Percentiles rank a stretch among this genome's conserved stretches.
Evolutionary conservation across 1,140 invertebrate genomes (phyloP).

Genomic region (Drosophila leontia): DNA sequence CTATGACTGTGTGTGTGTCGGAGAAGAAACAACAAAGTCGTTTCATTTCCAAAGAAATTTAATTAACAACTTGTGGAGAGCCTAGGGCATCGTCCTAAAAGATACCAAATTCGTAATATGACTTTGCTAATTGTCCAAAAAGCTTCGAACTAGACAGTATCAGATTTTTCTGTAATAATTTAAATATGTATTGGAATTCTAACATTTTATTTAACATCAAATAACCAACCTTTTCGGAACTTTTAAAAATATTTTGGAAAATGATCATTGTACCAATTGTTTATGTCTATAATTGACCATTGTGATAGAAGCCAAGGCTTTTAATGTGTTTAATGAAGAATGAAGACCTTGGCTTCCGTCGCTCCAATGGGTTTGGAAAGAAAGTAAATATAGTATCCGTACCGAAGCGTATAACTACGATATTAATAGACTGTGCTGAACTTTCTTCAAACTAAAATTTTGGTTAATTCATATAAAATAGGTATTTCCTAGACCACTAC

Average conservation of each 20-base stretch:
- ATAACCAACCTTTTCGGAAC: neutral
- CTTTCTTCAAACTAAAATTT: neutral
- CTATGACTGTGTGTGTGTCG: conserved; percentile 9
- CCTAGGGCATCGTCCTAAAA: neutral
- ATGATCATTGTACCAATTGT: no score
- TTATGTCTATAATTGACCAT: neutral
- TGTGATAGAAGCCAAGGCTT: conserved; percentile 9
- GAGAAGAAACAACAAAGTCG: conserved; percentile 11
- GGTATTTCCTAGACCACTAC: neutral
- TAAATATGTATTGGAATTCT: neutral
- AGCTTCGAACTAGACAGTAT: conserved; percentile 1
- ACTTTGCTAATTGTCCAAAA: conserved; percentile 7
- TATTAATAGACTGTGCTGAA: no score
- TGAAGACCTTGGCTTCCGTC: no score
- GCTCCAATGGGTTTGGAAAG: no score
- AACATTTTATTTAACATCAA: neutral
- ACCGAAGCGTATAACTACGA: no score
- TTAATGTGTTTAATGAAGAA: conserved; percentile 1
- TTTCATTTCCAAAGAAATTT: conserved; percentile 49
- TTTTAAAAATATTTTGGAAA: neutral
- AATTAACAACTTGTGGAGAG: conserved; percentile 58
- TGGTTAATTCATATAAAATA: neutral
- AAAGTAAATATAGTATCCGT: no score
- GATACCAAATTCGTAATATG: conserved; percentile 7
- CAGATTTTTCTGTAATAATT: neutral